Base-by-base conservation (phyloP, 2,113 vertebrate genomes). In the Hippoglossus stenolepis region DNA sequence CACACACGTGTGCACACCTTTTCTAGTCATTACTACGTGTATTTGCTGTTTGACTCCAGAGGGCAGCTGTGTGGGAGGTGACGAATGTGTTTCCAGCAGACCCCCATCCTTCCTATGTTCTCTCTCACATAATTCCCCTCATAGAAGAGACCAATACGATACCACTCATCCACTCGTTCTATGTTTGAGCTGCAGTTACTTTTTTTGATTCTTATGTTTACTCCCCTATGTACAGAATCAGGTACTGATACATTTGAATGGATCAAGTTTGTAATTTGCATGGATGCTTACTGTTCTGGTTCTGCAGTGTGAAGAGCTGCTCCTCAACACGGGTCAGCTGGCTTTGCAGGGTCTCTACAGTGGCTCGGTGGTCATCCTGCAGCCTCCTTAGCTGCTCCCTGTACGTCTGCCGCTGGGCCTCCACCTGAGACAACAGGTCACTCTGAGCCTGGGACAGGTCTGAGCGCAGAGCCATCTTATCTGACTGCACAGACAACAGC, bases 301-400 rank as follows among this genome's bases (percentile, higher is more conserved):
- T 98, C 93, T 96, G 96, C 65, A 96, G 91, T 78, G 94, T 95
- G 88, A 96, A 98, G 20, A 98, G 95, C 51, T 99, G 97, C 47
- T 94, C 80, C 93, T 99, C 97, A 63, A 98, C 93, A 24, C 95
- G 94, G 62, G 93, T 93, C 59, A 99, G 93, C 47, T 99, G 97
- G 63, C 96, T 93, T 85, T 98, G 98, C 80, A 99, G 92, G 0
- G 95, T 97, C 88, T 99, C 97, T 68, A 98, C 91, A 0, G 97
- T 98, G 76, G 95, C 94, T 70, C 96, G 93, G 90, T 99, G 97
- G 66, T 99, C 97, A 6, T 98, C 97, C 84, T 99, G 97, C 68
- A 97, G 80, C 69, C 96, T 96, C 72, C 96, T 95, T 66, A 96
- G 85, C 90, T 99, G 97, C 75, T 99, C 97, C 49, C 95, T 95